phyloP scores from a whole-genome alignment of 2,113 vertebrate genomes.

The Rhabdomys dilectus region DNA sequence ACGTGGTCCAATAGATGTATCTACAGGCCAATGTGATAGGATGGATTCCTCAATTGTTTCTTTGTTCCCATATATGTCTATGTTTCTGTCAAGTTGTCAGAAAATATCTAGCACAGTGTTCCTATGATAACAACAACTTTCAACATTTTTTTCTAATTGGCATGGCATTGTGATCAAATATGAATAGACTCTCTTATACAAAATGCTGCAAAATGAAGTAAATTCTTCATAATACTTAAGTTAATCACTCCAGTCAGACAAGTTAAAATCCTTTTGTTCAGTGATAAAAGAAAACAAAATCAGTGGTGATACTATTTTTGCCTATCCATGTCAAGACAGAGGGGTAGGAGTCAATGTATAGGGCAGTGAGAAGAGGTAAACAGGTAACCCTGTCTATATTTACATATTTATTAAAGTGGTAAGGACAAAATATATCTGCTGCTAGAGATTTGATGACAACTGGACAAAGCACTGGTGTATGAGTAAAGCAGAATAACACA shows the following conservation, averaged over 20 bases:
- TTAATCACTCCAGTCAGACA: accelerated
- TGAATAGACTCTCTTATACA: background rate
- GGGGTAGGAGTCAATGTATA: background rate
- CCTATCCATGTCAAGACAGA: background rate
- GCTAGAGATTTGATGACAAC: no score
- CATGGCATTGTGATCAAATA: background rate
- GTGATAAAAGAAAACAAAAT: background rate
- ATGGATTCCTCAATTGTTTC: background rate
- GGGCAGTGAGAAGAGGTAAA: no score
- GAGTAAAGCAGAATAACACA: no score
- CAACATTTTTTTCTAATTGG: background rate
- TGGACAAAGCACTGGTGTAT: no score
- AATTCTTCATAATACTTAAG: background rate
- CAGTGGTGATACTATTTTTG: background rate
- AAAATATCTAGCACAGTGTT: background rate
- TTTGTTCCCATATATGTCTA: background rate
- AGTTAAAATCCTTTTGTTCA: background rate
- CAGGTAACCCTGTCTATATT: background rate
- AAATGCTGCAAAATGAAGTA: background rate
- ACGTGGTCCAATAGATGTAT: background rate
- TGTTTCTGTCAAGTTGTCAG: background rate
- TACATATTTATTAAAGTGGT: background rate
- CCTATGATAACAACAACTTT: background rate
- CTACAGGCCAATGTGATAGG: background rate
- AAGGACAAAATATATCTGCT: background rate